phyloP scores from a whole-genome alignment of 2,888 invertebrate species.

The Imbricaverruca yamaguchii region DNA sequence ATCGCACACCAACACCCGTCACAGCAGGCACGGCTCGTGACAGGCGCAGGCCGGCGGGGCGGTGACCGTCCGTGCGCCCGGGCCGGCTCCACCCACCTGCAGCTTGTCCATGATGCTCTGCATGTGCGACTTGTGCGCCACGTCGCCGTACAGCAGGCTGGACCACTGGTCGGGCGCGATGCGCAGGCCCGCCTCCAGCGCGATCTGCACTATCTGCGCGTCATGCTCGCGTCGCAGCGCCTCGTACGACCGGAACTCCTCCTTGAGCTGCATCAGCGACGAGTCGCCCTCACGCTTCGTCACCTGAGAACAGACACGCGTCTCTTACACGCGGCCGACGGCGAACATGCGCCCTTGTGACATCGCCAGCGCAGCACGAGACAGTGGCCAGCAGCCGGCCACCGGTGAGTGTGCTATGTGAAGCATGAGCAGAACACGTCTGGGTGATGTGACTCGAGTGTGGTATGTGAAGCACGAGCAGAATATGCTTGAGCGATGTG shows the following conservation, averaged over 20 bases:
- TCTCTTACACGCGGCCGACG: no score
- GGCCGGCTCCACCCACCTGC: conserved; percentile 49
- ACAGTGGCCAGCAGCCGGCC: not conserved
- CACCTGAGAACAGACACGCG: conserved; percentile 51
- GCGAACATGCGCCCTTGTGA: no score
- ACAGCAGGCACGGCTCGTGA: no score
- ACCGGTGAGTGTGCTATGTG: not conserved
- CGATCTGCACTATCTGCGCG: conserved; percentile 96
- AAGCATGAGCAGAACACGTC: not conserved
- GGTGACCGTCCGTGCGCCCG: no score
- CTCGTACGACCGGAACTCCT: conserved; percentile 93
- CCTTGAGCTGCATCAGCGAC: conserved; percentile 94
- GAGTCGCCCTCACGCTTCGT: conserved; percentile 94
- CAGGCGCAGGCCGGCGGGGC: no score
- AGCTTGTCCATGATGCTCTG: conserved; percentile 85
- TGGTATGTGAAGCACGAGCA: no score
- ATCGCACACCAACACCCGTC: no score
- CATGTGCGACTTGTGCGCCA: conserved; percentile 94
- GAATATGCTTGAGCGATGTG: no score
- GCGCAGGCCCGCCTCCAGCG: conserved; percentile 89
- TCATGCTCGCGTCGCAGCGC: conserved; percentile 90
- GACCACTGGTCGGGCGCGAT: conserved; percentile 99
- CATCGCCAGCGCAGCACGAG: not conserved
- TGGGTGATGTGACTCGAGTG: not conserved
- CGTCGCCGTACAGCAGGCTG: conserved; percentile 89